Evolutionary conservation across 2,113 vertebrate species (phyloP).

Genomic region (Alectura lathami): DNA sequence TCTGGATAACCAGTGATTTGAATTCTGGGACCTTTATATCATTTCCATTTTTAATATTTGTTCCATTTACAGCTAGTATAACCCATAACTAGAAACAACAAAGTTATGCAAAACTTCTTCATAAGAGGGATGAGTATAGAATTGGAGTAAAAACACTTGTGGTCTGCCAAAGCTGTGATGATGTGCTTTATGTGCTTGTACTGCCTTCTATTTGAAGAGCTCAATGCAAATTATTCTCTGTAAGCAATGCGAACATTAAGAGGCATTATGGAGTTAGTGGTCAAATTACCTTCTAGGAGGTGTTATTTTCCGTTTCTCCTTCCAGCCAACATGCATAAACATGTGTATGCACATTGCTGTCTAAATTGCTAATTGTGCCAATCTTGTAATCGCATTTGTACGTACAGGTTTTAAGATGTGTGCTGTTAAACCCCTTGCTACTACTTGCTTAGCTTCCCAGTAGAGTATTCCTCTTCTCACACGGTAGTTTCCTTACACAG

Average conservation of each 20-base stretch:
- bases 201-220: not conserved
- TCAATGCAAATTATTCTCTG: not conserved
- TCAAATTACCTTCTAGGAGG: not conserved
- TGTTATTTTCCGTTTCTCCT: conserved; percentile 1
- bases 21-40: conserved; percentile 14
- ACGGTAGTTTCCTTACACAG: conserved; percentile 28
- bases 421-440: not conserved
- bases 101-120: conserved; percentile 19
- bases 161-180: not conserved
- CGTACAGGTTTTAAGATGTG: not conserved
- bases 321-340: not conserved
- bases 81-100: not conserved
- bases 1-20: not conserved
- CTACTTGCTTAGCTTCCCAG: not conserved
- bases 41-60: not conserved
- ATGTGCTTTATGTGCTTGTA: not conserved
- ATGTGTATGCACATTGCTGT: conserved; percentile 17
- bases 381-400: not conserved
- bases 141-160: not conserved
- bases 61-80: not conserved
- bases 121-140: not conserved
- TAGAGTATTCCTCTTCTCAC: not conserved
- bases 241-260: not conserved
- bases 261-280: not conserved
- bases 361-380: not conserved